Evolutionary conservation across 2,797 vertebrate species (phyloP), one percentile per base, ranked within the genome.

Genomic region (Lepus townsendii): DNA sequence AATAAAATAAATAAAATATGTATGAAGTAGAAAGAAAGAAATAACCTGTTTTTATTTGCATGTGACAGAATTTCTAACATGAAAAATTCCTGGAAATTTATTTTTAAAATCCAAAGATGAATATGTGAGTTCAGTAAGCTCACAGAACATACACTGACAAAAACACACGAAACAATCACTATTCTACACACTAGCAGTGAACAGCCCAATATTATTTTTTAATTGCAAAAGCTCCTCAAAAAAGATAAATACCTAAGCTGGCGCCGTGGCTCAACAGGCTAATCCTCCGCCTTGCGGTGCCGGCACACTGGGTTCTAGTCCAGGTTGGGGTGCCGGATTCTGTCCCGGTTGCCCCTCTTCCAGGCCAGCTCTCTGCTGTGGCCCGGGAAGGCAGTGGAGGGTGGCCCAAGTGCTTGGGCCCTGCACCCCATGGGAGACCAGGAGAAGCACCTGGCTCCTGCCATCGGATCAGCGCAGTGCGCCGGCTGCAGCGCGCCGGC

Each of bases 41-140:
- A 62, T 54, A 38, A 60, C 26, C 17, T 47, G 47, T 79, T 4
- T 26, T 47, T 80, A 24, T 91, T 73, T 73, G 1, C 30, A 93
- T 6, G 73, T 54, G 50, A 78, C 68, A 79, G 50, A 20, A 68
- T 77, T 66, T 72, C 63, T n/a, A 60, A 92, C 22, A 26, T 57
- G 32, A 80, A 78, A 42, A 30, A 65, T 86, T 35, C 30, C 24
- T 7, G 47, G 30, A 3, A 83, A 87, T 82, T 77, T 86, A 12
- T 73, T 76, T 91, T 90, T 77, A 20, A 54, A 87, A 87, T 83
- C 2, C 52, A 68, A 62, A 26, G 24, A 79, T n/a, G 66, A 83
- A 94, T 30, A 13, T 63, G 27, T 71, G 32, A 54, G 13, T 69
- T 27, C 84, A 76, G 1, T 6, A 68, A 57, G 12, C 12, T 88